Percentiles rank a stretch among this genome's conserved stretches.
Evolutionary conservation across 2,888 invertebrate species (phyloP).

Genomic region (Ormyrus thymus): DNA sequence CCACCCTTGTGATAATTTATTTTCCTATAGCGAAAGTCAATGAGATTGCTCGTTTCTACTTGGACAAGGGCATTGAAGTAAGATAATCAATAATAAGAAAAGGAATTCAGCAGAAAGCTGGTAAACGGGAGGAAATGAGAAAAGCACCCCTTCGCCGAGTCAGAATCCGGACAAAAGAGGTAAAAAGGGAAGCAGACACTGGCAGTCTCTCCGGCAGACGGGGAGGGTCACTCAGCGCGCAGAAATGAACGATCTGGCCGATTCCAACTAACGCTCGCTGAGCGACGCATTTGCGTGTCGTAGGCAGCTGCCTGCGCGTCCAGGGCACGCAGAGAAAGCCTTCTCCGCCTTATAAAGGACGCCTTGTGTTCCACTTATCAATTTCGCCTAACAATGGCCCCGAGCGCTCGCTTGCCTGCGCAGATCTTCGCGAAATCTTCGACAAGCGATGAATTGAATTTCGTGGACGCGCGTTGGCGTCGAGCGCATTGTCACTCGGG

Average conservation of each 20-base stretch:
- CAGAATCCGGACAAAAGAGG: constrained; percentile 59
- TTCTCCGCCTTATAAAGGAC: constrained; percentile 50
- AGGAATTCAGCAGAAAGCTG: constrained; percentile 50
- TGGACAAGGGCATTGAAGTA: constrained; percentile 47
- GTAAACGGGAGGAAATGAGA: constrained; percentile 63
- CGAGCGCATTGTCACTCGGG: too few species aligned
- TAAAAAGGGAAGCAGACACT: constrained; percentile 53
- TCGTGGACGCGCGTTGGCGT: too few species aligned
- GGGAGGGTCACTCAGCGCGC: constrained; percentile 55
- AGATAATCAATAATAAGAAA: constrained; percentile 56
- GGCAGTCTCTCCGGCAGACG: too few species aligned
- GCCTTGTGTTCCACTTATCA: constrained; percentile 51
- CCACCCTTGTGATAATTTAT: constrained; percentile 7
- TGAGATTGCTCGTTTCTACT: constrained; percentile 28
- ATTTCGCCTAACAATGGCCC: too few species aligned
- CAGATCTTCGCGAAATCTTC: too few species aligned
- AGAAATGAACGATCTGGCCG: constrained; percentile 56
- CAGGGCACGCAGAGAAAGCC: constrained; percentile 38
- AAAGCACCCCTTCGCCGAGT: constrained; percentile 59
- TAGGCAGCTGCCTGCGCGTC: constrained; percentile 15
- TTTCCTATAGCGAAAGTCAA: constrained; percentile 44
- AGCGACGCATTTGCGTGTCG: constrained; percentile 47
- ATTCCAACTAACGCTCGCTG: constrained; percentile 14
- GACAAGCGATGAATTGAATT: too few species aligned
- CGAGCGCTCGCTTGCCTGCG: too few species aligned